Evolutionary conservation across 2,888 invertebrate species (phyloP), one percentile per base, ranked within the genome.

Genomic region (Hedychridium roseum): DNA sequence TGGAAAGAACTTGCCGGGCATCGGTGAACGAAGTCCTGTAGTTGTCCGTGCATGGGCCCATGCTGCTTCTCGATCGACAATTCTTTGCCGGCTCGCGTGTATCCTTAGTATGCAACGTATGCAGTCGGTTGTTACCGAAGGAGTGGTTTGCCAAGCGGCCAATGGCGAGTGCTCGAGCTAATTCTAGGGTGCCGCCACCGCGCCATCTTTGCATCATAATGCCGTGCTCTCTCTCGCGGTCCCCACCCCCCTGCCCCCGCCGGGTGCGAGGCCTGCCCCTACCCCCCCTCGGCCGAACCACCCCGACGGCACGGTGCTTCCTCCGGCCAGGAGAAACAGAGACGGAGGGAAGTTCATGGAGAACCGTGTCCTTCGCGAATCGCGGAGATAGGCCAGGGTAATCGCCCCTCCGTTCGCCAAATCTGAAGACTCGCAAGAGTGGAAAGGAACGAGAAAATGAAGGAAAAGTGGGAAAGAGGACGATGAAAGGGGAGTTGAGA

Each of bases 191-290:
- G 74, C 77, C 71, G 74, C 76, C 64, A 68, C 74, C 72, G 76
- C 78, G 78, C 78, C 78, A 78, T 78, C 78, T 78, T 78, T 78
- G 78, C 78, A 77, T 78, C 74, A 77, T 78, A 78, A 78, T 76
- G 71, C 70, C 68, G 67, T 64, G 70, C 64, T 68, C 74, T 61
- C 66, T 57, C 59, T 51, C 60, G 41, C 60, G n/a, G n/a, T n/a
- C 57, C 61, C 55, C 56, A 15, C 43, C 31, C 51, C 43, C 60
- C 45, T 49, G 54, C 40, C 58, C 52, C 49, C 54, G 41, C 50
- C 45, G 54, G 48, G n/a, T n/a, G n/a, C 59, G 47, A 53, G 57
- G n/a, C n/a, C 54, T 60, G 55, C 55, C 59, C 57, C 47, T 45
- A 44, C 56, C 39, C 43, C 48, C 37, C 38, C 32, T 42, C 43